phyloP scores from a whole-genome alignment of 2,888 invertebrate genomes.

The Flabesymbios commensalis region DNA sequence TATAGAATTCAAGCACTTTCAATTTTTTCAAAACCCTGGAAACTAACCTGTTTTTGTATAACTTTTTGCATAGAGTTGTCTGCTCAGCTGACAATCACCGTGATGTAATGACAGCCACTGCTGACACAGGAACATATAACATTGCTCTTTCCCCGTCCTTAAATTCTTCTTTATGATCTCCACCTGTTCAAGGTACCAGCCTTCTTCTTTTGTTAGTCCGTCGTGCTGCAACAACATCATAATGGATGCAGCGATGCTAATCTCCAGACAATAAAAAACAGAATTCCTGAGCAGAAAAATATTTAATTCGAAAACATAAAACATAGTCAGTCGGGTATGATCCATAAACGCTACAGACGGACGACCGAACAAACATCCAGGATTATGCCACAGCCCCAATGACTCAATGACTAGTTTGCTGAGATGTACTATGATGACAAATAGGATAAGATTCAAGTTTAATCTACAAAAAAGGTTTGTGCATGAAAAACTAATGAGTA shows the following conservation, averaged over 20 bases:
- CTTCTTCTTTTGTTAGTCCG: constrained; percentile 55
- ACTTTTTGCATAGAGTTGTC: constrained; percentile 53
- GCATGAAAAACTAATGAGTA: too few species aligned
- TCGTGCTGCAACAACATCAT: constrained; percentile 47
- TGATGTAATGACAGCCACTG: constrained; percentile 60
- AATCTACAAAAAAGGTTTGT: too few species aligned
- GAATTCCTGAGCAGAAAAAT: neutral
- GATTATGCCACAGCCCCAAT: too few species aligned
- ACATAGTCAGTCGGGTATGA: neutral
- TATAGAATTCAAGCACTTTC: too few species aligned
- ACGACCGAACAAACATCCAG: too few species aligned
- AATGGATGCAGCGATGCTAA: too few species aligned
- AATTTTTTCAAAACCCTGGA: too few species aligned
- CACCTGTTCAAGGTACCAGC: constrained; percentile 59
- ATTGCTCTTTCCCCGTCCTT: constrained; percentile 41
- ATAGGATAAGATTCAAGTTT: too few species aligned
- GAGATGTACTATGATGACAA: too few species aligned
- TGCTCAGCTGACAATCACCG: constrained; percentile 51
- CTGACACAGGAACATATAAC: constrained; percentile 57
- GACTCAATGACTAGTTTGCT: too few species aligned
- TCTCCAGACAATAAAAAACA: too few species aligned
- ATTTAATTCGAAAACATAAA: neutral
- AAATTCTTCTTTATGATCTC: constrained; percentile 48
- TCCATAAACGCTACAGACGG: neutral
- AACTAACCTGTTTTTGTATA: constrained; percentile 58